Evolutionary conservation across 2,888 invertebrate genomes (phyloP).

Genomic region (Rhimphoctona megacephalus): DNA sequence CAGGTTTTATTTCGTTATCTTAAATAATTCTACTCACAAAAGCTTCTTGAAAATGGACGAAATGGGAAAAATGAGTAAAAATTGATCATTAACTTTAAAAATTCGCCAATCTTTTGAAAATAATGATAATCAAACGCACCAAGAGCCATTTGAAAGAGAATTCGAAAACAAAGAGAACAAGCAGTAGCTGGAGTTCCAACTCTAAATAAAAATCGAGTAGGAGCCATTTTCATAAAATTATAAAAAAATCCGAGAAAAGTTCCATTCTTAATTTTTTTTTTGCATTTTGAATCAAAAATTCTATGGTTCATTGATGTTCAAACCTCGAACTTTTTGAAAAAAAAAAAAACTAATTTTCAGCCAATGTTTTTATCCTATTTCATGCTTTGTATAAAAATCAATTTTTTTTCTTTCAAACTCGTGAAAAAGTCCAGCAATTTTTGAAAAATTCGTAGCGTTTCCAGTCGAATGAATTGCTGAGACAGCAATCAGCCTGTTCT

Average conservation of each 20-base stretch:
- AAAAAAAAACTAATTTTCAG: too few species aligned
- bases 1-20: not conserved
- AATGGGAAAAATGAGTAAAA: not conserved
- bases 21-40: not conserved
- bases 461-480: not conserved
- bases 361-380: too few species aligned
- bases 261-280: not conserved
- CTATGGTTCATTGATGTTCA: not conserved
- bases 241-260: not conserved
- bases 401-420: too few species aligned
- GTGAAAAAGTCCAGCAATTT: not conserved
- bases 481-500: not conserved
- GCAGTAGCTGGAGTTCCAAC: not conserved
- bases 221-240: not conserved
- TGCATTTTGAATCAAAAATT: not conserved
- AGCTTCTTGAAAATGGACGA: not conserved
- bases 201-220: not conserved
- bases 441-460: not conserved
- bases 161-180: not conserved
- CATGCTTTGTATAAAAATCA: too few species aligned
- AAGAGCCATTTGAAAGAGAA: not conserved
- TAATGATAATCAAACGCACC: not conserved
- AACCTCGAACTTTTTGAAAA: too few species aligned
- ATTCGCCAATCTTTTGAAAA: not conserved
- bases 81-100: not conserved